Conservation (phyloP, 2,888 invertebrate genomes). For the Helleia helle region DNA sequence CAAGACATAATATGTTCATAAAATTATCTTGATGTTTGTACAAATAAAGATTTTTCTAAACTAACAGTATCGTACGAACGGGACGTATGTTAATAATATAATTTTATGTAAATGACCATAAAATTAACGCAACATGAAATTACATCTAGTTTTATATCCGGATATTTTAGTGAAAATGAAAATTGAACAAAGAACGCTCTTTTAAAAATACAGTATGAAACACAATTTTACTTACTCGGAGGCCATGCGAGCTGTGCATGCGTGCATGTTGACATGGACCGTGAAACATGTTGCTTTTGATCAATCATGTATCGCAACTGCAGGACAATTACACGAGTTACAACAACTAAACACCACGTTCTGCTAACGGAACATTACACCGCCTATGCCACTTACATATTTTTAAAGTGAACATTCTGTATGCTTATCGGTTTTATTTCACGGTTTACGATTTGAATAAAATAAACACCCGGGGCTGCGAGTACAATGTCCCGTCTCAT, state of each 20-base stretch:
- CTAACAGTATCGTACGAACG: not conserved
- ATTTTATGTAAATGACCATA: conserved; percentile 2
- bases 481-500: too few relatives aligned
- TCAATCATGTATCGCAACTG: not conserved
- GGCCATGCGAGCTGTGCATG: not conserved
- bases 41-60: too few relatives aligned
- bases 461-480: too few relatives aligned
- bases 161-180: too few relatives aligned
- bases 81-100: not conserved
- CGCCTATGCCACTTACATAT: conserved; percentile 21
- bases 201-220: too few relatives aligned
- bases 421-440: conserved; percentile 33
- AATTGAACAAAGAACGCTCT: too few relatives aligned
- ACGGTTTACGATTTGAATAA: conserved; percentile 27
- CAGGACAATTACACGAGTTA: not conserved
- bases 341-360: conserved; percentile 7
- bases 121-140: too few relatives aligned
- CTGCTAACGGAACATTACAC: conserved; percentile 22
- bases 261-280: not conserved
- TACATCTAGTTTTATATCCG: too few relatives aligned
- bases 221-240: too few relatives aligned
- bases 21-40: too few relatives aligned
- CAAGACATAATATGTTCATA: too few relatives aligned
- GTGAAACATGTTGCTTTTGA: not conserved
- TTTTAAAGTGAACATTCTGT: conserved; percentile 22